Evolutionary conservation across 2,888 invertebrate genomes (phyloP).

Genomic region (Tipula lateralis): DNA sequence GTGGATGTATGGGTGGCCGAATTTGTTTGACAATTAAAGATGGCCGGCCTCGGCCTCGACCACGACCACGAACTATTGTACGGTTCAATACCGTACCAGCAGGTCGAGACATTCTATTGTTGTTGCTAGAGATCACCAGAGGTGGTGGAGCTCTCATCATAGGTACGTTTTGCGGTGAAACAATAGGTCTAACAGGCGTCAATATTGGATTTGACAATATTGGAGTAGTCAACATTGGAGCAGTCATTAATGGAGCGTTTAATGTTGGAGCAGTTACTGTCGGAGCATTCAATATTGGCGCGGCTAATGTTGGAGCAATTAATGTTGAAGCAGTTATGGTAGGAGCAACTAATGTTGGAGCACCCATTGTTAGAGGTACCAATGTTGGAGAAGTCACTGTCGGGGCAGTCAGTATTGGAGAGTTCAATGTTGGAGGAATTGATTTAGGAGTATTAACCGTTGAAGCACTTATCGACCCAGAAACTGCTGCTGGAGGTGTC

Average conservation of each 20-base stretch:
- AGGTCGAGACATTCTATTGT: not conserved
- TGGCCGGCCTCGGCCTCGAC: not conserved
- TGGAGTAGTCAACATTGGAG: no score
- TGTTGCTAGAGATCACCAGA: conserved; percentile 39
- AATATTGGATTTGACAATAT: no score
- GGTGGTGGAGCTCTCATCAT: conserved; percentile 31
- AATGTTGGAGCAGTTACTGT: no score
- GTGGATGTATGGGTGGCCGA: not conserved
- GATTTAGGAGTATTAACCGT: no score
- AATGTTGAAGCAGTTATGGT: not conserved
- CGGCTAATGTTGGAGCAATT: not conserved
- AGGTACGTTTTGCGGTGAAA: no score
- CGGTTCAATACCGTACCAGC: not conserved
- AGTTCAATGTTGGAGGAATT: not conserved
- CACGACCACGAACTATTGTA: not conserved
- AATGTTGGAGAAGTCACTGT: not conserved
- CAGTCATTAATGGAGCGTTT: no score
- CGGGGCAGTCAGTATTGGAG: not conserved
- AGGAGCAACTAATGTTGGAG: not conserved
- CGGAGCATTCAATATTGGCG: no score
- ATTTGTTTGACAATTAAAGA: conserved; percentile 35
- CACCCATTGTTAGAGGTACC: not conserved
- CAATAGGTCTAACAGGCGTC: no score
- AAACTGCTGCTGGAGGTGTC: not conserved
- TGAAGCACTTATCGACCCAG: not conserved